Evolutionary conservation across 1,140 invertebrate species (phyloP).

Genomic region (Trichonephila clavata): DNA sequence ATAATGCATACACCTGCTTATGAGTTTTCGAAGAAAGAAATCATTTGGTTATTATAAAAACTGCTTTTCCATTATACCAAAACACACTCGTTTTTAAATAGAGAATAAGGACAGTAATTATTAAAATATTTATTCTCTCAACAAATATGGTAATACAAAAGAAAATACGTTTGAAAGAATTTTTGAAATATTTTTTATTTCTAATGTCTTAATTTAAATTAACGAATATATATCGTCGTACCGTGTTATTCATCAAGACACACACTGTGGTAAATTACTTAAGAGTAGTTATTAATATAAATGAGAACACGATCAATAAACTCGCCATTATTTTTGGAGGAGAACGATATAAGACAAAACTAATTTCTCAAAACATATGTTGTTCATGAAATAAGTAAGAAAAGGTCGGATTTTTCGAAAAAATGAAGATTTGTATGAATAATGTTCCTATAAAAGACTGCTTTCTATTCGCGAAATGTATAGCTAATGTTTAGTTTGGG

Average conservation of each 20-base stretch:
- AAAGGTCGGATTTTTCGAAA: not conserved
- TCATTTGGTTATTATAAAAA: too few relatives aligned
- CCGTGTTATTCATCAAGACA: not conserved
- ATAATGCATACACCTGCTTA: too few relatives aligned
- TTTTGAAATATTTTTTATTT: too few relatives aligned
- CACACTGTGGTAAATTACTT: not conserved
- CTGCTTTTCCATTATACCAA: too few relatives aligned
- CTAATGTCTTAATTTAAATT: not conserved
- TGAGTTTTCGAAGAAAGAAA: too few relatives aligned
- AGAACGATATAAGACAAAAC: not conserved
- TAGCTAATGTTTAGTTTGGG: conserved; percentile 39
- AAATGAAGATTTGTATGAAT: not conserved
- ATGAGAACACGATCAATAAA: not conserved
- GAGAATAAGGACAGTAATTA: too few relatives aligned
- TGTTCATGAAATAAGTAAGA: not conserved
- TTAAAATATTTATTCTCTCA: too few relatives aligned
- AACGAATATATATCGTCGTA: not conserved
- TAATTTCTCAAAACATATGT: not conserved
- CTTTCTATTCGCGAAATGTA: not conserved
- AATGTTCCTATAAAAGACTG: conserved; percentile 14
- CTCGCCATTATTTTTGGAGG: not conserved
- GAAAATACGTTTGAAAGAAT: too few relatives aligned
- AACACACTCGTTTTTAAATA: too few relatives aligned
- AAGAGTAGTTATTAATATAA: not conserved
- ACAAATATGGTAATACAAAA: too few relatives aligned